Conservation (phyloP, 2,113 vertebrate genomes). For the Zosterops borbonicus region DNA sequence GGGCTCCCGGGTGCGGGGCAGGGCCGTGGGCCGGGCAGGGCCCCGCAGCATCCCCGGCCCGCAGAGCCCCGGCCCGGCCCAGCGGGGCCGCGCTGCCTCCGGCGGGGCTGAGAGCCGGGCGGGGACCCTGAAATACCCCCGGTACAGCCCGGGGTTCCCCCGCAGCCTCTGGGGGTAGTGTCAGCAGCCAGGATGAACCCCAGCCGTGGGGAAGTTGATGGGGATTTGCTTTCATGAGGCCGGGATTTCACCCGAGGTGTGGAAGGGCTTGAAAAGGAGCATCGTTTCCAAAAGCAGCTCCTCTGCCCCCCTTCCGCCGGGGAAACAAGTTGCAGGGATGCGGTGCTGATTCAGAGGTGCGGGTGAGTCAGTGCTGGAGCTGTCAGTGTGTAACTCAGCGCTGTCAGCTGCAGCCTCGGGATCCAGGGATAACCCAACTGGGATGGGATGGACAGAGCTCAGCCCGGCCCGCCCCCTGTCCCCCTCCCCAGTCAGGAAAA, state of each 20-base stretch:
- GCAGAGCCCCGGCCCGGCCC: neutral
- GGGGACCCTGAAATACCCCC: fast-evolving
- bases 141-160: fast-evolving
- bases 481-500: neutral
- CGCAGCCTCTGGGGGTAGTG: fast-evolving
- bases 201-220: neutral
- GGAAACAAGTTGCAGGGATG: neutral
- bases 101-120: neutral
- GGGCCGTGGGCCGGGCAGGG: too few species aligned
- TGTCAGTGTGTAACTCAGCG: fast-evolving
- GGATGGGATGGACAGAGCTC: neutral
- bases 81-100: neutral
- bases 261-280: neutral
- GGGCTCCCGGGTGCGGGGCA: too few species aligned
- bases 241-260: neutral
- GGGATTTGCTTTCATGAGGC: neutral
- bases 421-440: fast-evolving
- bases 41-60: too few species aligned
- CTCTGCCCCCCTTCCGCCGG: neutral
- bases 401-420: neutral
- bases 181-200: neutral
- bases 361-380: neutral
- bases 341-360: neutral
- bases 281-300: fast-evolving
- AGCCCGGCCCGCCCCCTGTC: fast-evolving